Percentiles rank a stretch among this genome's conserved stretches.
Evolutionary conservation across 2,888 invertebrate species (phyloP).

Genomic region (Crocallis elinguaria): DNA sequence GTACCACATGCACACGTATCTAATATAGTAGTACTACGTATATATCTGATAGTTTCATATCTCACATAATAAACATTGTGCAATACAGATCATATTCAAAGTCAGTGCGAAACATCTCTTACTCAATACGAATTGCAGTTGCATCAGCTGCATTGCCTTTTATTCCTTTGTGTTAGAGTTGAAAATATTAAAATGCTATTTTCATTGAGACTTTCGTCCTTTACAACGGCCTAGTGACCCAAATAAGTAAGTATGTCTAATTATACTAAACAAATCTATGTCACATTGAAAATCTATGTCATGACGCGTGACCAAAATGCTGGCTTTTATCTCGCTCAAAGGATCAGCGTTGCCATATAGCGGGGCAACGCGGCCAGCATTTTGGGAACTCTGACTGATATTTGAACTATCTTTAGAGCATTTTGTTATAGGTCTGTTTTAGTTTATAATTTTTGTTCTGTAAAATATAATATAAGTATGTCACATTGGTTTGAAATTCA

Average conservation of each 20-base stretch:
- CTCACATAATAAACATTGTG: slow-evolving; percentile 14
- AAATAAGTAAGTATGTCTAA: slow-evolving; percentile 26
- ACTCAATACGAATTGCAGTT: background rate
- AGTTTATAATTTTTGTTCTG: too few relatives aligned
- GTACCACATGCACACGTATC: background rate
- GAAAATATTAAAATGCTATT: background rate
- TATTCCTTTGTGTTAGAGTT: slow-evolving; percentile 3
- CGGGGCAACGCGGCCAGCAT: too few relatives aligned
- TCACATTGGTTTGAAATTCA: background rate
- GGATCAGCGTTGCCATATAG: too few relatives aligned
- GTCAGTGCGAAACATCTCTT: background rate
- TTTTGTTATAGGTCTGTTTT: too few relatives aligned
- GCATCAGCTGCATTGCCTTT: background rate
- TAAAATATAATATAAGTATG: too few relatives aligned
- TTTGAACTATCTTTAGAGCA: too few relatives aligned
- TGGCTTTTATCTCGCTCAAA: too few relatives aligned
- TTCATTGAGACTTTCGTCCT: slow-evolving; percentile 19
- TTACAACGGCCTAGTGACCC: slow-evolving; percentile 39
- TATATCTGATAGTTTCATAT: slow-evolving; percentile 12
- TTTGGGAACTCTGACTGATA: too few relatives aligned
- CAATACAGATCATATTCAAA: slow-evolving; percentile 14
- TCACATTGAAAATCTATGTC: background rate
- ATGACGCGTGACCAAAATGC: too few relatives aligned
- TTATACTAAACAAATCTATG: slow-evolving; percentile 17
- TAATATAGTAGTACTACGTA: too few relatives aligned